Evolutionary conservation across 2,797 vertebrate species (phyloP), one percentile per base, ranked within the genome.

Genomic region (Paratrypauchen microcephalus): DNA sequence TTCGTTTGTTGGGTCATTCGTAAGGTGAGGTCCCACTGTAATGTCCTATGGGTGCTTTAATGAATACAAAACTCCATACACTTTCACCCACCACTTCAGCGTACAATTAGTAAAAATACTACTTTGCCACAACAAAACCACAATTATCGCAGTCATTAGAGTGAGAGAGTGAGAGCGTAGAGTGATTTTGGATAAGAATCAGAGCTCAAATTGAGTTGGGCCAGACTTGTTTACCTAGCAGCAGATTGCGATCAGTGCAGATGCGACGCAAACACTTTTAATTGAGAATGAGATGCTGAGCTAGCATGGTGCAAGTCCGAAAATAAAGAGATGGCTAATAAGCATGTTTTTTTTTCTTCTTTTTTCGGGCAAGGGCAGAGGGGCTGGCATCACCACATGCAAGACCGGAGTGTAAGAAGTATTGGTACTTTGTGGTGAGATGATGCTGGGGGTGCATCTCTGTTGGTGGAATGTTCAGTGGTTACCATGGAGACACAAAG

Each of bases 201-300:
- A 77, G 78, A 72, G 70, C 70, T 76, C 69, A 66, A 55, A 75
- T 68, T 76, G 78, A 83, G 78, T 77, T 83, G 74, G 74, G 70
- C 68, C 52, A 21, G 4, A 61, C 56, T 62, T 83, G 83, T 87
- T 89, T 86, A 81, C 77, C 70, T 70, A 61, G 70, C 58, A 66
- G 66, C 80, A 63, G 82, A 87, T 88, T 74, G 48, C 81, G 71
- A 83, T 86, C 83, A 56, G 73, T 12, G 52, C 52, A 23, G 23
- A 54, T 54, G 52, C 21, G 52, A 23, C 74, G 74, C 70, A 80
- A 84, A 83, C 65, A 68, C 74, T 65, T 76, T 82, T 87, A 87
- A 88, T 81, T 78, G 78, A 81, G 77, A 69, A 80, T 73, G 80
- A 84, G 83, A 73, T 77, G 82, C 82, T 83, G 83, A 87, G 79